A percentile compares a stretch with the other conserved stretches of the same genome.
Evolutionary conservation across 2,113 vertebrate species (phyloP).

Genomic region (Microtus ochrogaster): DNA sequence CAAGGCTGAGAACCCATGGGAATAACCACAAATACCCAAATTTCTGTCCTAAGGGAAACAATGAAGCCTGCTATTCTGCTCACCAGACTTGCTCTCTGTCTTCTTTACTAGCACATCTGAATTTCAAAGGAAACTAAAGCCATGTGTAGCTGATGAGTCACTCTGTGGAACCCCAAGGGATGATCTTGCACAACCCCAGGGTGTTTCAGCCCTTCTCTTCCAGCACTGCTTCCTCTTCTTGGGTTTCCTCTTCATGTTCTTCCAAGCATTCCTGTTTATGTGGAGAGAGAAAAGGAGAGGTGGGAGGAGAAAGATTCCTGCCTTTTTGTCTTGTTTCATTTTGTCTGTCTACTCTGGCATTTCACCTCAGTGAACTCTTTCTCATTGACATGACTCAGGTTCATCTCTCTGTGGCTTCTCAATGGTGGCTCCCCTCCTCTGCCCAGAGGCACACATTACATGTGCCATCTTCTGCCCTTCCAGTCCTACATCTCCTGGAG

Average conservation of each 20-base stretch:
- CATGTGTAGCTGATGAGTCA: background rate
- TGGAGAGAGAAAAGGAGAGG: background rate
- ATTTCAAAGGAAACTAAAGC: constrained; percentile 47
- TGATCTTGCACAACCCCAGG: background rate
- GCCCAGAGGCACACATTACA: background rate
- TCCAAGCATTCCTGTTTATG: background rate
- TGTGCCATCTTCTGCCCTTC: background rate
- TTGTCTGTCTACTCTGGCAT: background rate
- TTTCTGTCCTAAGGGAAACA: background rate
- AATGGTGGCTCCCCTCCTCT: background rate
- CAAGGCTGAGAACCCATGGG: background rate
- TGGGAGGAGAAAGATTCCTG: too few relatives aligned
- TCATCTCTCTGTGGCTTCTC: background rate
- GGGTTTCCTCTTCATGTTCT: background rate
- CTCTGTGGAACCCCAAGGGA: background rate
- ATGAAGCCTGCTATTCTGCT: background rate
- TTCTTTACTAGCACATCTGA: background rate
- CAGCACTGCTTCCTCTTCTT: background rate
- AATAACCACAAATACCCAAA: background rate
- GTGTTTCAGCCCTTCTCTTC: background rate
- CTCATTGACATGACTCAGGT: background rate
- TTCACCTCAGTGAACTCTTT: background rate
- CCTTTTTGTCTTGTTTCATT: background rate
- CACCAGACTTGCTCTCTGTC: background rate
- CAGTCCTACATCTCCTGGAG: background rate